A percentile compares a stretch with the other conserved stretches of the same genome.
Conservation (phyloP, 2,888 invertebrate species). For the Tipula lateralis region DNA sequence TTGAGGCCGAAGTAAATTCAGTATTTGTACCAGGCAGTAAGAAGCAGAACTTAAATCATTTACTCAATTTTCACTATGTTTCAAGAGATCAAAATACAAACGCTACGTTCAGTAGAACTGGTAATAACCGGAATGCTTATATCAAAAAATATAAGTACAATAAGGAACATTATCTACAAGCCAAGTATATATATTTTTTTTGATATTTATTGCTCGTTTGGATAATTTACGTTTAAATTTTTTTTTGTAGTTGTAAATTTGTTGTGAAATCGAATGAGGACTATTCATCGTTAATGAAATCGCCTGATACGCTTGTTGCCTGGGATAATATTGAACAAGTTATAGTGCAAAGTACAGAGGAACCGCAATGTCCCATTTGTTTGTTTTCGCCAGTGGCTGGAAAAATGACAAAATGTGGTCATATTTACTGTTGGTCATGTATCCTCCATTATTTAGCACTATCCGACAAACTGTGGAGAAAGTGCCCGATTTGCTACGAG, state of each 20-base stretch:
- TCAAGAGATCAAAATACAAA: constrained; percentile 52
- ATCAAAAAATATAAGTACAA: constrained; percentile 66
- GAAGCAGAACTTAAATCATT: constrained; percentile 88
- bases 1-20: constrained; percentile 73
- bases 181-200: constrained; percentile 63
- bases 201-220: neutral
- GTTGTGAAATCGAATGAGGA: constrained; percentile 79
- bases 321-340: constrained; percentile 93
- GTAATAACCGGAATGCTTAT: constrained; percentile 37
- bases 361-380: constrained; percentile 86
- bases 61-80: constrained; percentile 86
- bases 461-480: constrained; percentile 74
- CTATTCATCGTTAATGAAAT: constrained; percentile 64
- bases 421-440: constrained; percentile 95
- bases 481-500: constrained; percentile 91
- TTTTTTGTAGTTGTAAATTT: constrained; percentile 80
- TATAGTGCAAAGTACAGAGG: constrained; percentile 62
- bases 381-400: constrained; percentile 79
- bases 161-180: constrained; percentile 91
- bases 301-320: constrained; percentile 84
- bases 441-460: constrained; percentile 85
- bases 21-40: constrained; percentile 78
- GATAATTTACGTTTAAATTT: constrained; percentile 28
- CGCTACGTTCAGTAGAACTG: constrained; percentile 39
- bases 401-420: constrained; percentile 91